phyloP scores from a whole-genome alignment of 2,888 invertebrate genomes.

The Polyommatus iphigenia region DNA sequence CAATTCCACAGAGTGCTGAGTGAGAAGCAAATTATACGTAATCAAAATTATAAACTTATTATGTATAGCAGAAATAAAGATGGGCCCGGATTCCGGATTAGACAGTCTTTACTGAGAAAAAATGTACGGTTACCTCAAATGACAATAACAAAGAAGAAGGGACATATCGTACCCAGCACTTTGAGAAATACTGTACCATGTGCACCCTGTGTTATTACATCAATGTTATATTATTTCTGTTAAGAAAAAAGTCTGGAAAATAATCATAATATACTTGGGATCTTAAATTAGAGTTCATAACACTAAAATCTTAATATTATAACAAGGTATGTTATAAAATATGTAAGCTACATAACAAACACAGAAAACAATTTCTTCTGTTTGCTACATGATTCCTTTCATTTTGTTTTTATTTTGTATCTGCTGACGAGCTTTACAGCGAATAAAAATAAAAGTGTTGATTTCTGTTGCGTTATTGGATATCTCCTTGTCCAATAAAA shows the following conservation, averaged over 20 bases:
- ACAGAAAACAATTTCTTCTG: not conserved
- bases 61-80: not conserved
- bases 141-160: no score
- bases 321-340: no score
- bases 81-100: not conserved
- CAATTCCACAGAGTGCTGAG: not conserved
- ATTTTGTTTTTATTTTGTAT: not conserved
- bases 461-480: conserved; percentile 12
- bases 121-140: not conserved
- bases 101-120: not conserved
- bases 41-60: not conserved
- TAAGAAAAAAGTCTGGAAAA: no score
- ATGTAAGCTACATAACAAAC: not conserved
- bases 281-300: no score
- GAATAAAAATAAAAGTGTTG: not conserved
- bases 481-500: conserved; percentile 8
- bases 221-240: no score
- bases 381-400: not conserved
- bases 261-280: no score
- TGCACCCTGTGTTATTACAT: no score
- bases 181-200: no score
- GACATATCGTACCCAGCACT: no score
- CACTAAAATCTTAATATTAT: no score
- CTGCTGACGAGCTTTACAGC: not conserved
- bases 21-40: not conserved